Conservation (phyloP, 2,888 invertebrate genomes). For the Drosophila niveifrons region DNA sequence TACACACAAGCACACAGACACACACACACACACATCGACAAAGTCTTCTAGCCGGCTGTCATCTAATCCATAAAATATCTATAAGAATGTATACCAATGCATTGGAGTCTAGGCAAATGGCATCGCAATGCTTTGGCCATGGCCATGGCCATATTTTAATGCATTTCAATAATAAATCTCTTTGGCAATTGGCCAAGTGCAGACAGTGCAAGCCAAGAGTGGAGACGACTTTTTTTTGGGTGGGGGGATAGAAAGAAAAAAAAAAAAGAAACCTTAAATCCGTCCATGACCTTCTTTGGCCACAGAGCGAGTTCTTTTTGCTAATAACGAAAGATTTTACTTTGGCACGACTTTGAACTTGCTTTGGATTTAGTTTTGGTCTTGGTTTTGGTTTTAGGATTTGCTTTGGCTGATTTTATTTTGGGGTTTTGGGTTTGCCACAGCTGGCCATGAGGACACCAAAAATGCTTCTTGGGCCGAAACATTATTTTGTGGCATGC, state of each 20-base stretch:
- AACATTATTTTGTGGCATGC: constrained; percentile 76
- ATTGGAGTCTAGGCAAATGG: constrained; percentile 41
- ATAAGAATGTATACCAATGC: constrained; percentile 40
- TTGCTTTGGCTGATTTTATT: constrained; percentile 8
- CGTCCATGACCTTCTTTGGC: constrained; percentile 81
- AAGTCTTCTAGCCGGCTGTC: constrained; percentile 12
- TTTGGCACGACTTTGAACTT: constrained; percentile 82
- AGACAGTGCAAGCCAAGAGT: constrained; percentile 29
- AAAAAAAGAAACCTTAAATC: constrained; percentile 66
- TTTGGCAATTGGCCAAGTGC: constrained; percentile 74
- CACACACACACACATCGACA: neutral
- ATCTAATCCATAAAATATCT: constrained; percentile 20
- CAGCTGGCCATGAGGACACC: constrained; percentile 60
- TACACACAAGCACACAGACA: constrained; percentile 20
- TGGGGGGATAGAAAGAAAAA: constrained; percentile 26
- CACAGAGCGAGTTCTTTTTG: constrained; percentile 35
- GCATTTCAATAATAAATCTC: constrained; percentile 80
- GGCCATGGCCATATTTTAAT: constrained; percentile 71
- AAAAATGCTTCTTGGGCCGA: constrained; percentile 65
- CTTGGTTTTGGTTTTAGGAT: constrained; percentile 31
- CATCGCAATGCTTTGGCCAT: constrained; percentile 29
- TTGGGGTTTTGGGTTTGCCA: constrained; percentile 14
- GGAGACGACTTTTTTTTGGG: neutral
- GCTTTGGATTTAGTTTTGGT: constrained; percentile 49
- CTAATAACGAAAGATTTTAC: constrained; percentile 65